Evolutionary conservation across 2,888 invertebrate genomes (phyloP), one percentile per base, ranked within the genome.

Genomic region (Apotomis betuletana): DNA sequence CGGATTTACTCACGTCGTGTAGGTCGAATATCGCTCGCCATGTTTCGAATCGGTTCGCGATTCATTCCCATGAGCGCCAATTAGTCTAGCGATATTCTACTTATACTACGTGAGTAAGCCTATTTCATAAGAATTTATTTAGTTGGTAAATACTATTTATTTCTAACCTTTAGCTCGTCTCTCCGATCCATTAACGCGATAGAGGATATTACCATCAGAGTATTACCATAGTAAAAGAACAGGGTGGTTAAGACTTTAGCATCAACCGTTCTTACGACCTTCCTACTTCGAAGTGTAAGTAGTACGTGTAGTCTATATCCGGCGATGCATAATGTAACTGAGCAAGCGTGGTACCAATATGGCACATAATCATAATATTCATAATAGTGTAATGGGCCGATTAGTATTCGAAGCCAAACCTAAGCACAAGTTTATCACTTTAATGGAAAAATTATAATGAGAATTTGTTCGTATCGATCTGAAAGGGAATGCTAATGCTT

Each of bases 251-350:
- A 4, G 41, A 44, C 3, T 27, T 55, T 55, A 3, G 46, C n/a
- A 10, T 46, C 12, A 65, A 15, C 12, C 13, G 13, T 64, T 36
- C n/a, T 55, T 57, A 46, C 8, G 54, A 65, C 55, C 27, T 65
- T 46, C 12, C 55, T 8, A n/a, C 27, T 36, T 65, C 57, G 57
- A 15, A 15, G 41, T 41, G 15, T 46, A 52, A 41, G 52, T 13
- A 38, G 10, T 55, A 41, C 10, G 44, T 5, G 12, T 15, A 49
- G n/a, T 64, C 46, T 57, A 65, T 65, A 57, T 65, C 65, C 65
- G 65, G 57, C 57, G 46, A 65, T 65, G 64, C 64, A 65, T 63
- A 63, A 65, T 70, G 70, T 65, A 70, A 70, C 65, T 70, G 60
- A 70, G 70, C n/a, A 55, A 65, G 55, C 60, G 60, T 44, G 46